Evolutionary conservation across 2,888 invertebrate genomes (phyloP), one percentile per base, ranked within the genome.

Genomic region (Drosophila affinis): DNA sequence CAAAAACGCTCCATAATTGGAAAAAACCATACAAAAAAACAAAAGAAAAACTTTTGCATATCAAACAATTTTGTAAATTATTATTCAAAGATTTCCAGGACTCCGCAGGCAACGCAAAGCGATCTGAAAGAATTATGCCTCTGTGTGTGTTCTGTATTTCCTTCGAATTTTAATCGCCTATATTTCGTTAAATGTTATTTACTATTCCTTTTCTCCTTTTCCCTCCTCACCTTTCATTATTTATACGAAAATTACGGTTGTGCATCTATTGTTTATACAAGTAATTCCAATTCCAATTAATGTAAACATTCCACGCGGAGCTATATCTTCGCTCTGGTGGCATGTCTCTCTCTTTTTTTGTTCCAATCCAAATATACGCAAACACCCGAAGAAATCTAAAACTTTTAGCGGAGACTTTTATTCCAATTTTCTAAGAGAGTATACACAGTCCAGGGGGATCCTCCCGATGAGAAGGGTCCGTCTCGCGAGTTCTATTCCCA

Each of bases 21-120:
- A 14, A 39, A 39, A 17, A 17, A 24, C 10, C 46, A 53, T 27
- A 6, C 27, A 34, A 27, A n/a, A 34, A n/a, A 24, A 24, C 24
- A 46, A 29, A 48, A n/a, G 29, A 39, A 7, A 47, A 47, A 46
- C 34, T 48, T 44, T 51, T 62, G 39, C 55, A 47, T 17, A 64
- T 54, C 54, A 24, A 32, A 24, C 29, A 61, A 32, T 32, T 44
- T 67, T 78, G 71, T 81, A 81, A 84, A 75, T 73, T 75, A 63
- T 56, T 72, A 53, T 62, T 73, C 62, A 62, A 63, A 44, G 24
- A 47, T n/a, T 27, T 48, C n/a, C n/a, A 6, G 12, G 34, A 39
- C 46, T 12, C 10, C 14, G 1, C 44, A 39, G 9, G 17, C 39
- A 39, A 39, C 39, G 39, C 14, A 39, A 39, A 29, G 10, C 18